Conservation (phyloP, 2,797 vertebrate species). For the Poliocrania exsul region DNA sequence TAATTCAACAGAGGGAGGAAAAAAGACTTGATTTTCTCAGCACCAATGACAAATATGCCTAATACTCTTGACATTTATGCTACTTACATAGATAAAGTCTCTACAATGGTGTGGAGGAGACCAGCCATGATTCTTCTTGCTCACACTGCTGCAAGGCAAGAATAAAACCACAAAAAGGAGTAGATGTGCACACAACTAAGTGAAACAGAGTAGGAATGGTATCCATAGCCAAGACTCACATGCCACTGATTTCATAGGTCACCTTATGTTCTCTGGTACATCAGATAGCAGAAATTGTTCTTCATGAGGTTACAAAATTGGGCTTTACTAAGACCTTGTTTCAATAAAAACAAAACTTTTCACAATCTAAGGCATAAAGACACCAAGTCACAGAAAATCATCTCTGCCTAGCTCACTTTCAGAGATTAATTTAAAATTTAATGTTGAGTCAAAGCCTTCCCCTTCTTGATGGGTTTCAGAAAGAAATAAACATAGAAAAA, state of each 20-base stretch:
- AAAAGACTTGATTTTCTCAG: background rate
- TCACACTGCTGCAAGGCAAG: conserved; percentile 3
- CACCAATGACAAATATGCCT: conserved; percentile 24
- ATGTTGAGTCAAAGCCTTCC: background rate
- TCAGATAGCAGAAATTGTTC: background rate
- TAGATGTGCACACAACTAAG: background rate
- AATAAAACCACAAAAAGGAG: background rate
- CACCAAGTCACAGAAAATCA: background rate
- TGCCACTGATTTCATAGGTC: background rate
- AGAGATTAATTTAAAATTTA: background rate
- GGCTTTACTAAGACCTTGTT: background rate
- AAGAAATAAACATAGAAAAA: background rate
- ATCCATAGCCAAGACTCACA: accelerated
- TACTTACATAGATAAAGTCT: conserved; percentile 12
- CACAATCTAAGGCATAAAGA: background rate
- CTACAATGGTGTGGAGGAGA: background rate
- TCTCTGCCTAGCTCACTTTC: background rate
- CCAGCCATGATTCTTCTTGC: background rate
- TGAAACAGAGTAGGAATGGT: background rate
- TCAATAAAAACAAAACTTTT: background rate
- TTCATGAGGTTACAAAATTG: background rate
- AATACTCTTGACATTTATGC: conserved; percentile 20
- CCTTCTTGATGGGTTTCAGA: background rate
- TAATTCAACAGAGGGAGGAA: background rate
- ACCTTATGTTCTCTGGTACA: background rate